A percentile compares a stretch with the other conserved stretches of the same genome.
These are phyloP conservation scores for Microtus oregoni DNA, from an alignment of 2,113 vertebrate genomes.

Conservation along the genomic window DNA sequence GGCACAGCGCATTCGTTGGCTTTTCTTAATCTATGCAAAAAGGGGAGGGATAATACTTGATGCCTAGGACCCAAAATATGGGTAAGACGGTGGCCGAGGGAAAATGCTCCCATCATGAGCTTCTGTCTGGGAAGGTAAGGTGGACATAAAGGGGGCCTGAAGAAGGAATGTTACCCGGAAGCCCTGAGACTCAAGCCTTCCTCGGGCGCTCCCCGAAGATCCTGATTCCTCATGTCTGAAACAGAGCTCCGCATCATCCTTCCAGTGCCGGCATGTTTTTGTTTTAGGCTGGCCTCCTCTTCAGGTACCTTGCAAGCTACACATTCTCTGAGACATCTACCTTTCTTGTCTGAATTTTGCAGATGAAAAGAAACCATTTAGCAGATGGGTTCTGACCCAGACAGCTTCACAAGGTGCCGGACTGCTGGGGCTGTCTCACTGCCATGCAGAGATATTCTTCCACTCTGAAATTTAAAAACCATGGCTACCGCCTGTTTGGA, in stretches of 20 bases:
- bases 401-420: neutral
- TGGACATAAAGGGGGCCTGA: neutral
- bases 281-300: neutral
- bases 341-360: neutral
- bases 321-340: neutral
- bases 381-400: neutral
- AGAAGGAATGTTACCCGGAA: neutral
- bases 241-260: neutral
- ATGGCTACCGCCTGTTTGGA: neutral
- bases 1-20: neutral
- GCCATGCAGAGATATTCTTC: neutral
- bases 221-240: neutral
- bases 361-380: neutral
- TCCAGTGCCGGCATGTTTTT: neutral
- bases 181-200: neutral
- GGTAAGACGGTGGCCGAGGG: neutral
- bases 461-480: neutral
- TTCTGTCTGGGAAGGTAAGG: neutral
- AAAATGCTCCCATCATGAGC: neutral
- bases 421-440: neutral
- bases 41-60: neutral
- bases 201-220: neutral
- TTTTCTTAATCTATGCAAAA: neutral
- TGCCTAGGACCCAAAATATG: neutral
- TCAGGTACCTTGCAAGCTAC: slow-evolving; percentile 21